A percentile compares a stretch with the other conserved stretches of the same genome.
phyloP scores from a whole-genome alignment of 2,113 vertebrate genomes.

The Pachycephala philippinensis region DNA sequence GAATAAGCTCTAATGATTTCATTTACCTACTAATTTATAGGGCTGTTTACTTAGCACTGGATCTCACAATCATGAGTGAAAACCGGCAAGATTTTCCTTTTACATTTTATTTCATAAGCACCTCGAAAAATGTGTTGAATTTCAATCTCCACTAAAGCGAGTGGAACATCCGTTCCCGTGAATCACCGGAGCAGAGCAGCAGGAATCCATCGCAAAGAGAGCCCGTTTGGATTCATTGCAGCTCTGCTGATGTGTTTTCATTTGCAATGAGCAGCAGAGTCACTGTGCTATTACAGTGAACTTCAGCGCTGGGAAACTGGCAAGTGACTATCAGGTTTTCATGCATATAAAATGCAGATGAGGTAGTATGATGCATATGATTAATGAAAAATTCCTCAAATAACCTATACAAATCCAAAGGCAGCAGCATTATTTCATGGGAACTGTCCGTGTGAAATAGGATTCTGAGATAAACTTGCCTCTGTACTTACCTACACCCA shows the following conservation, averaged over 20 bases:
- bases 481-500: background rate
- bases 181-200: slow-evolving; percentile 33
- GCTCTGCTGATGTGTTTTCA: slow-evolving; percentile 22
- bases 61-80: background rate
- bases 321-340: background rate
- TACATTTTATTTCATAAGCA: background rate
- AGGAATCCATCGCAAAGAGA: background rate
- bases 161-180: background rate
- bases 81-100: background rate
- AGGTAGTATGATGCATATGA: background rate
- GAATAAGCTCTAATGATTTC: background rate
- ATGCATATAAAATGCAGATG: background rate
- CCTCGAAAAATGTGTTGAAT: slow-evolving; percentile 8
- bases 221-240: slow-evolving; percentile 23
- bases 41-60: background rate
- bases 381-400: background rate
- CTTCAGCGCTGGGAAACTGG: background rate
- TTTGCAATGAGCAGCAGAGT: slow-evolving; percentile 21
- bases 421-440: background rate
- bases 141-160: background rate
- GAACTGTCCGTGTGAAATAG: background rate
- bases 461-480: background rate
- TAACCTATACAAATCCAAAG: background rate
- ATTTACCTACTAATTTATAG: background rate
- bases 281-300: background rate